Evolutionary conservation across 2,797 vertebrate species (phyloP).

Genomic region (Sandelia bainsii): DNA sequence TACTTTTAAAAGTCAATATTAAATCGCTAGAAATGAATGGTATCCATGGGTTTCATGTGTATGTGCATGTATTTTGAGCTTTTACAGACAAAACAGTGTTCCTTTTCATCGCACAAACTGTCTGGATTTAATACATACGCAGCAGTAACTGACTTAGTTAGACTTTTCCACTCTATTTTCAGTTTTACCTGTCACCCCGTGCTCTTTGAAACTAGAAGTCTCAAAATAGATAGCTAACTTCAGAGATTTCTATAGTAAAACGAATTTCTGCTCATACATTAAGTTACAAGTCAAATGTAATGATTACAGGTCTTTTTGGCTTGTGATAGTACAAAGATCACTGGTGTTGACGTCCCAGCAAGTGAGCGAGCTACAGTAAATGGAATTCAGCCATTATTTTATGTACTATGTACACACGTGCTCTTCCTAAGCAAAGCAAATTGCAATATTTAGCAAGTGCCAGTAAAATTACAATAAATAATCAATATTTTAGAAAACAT

Average conservation of each 20-base stretch:
- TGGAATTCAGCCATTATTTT: not conserved
- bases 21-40: no score
- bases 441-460: not conserved
- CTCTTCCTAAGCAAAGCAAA: not conserved
- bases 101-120: no score
- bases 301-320: not conserved
- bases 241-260: no score
- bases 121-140: no score
- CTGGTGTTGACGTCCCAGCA: not conserved
- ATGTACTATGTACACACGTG: not conserved
- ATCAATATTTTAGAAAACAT: slow-evolving; percentile 1
- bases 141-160: no score
- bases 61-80: no score
- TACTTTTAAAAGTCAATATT: not conserved
- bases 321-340: not conserved
- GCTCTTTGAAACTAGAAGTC: not conserved
- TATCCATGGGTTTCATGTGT: no score
- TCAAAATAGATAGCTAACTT: not conserved
- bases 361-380: not conserved
- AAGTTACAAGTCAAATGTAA: no score
- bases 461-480: not conserved
- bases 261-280: no score
- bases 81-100: no score
- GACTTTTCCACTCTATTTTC: no score
- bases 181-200: no score